phyloP scores from a whole-genome alignment of 1,140 invertebrate genomes.

The Drosophila sp. region DNA sequence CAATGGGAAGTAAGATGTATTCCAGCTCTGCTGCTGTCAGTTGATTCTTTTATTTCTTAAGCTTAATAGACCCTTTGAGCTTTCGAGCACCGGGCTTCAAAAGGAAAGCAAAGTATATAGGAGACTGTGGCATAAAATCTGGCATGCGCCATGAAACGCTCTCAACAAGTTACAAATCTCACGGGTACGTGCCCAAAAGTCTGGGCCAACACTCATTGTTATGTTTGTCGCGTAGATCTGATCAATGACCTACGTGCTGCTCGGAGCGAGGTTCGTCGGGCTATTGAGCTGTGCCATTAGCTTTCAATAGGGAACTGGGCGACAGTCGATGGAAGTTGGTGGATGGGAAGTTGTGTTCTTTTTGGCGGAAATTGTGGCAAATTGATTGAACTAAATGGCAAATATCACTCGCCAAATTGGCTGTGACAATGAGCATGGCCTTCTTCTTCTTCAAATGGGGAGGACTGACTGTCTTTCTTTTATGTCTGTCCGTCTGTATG shows the following conservation, averaged over 20 bases:
- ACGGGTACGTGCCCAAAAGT: conserved; percentile 60
- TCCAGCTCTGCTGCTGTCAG: too few species aligned
- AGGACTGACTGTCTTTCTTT: not conserved
- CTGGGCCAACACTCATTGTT: conserved; percentile 56
- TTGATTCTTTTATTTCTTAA: too few species aligned
- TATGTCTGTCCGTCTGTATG: not conserved
- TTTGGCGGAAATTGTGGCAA: conserved; percentile 75
- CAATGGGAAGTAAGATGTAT: too few species aligned
- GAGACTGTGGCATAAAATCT: conserved; percentile 26
- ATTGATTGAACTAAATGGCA: conserved; percentile 82
- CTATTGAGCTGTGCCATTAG: conserved; percentile 71
- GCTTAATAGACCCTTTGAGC: too few species aligned
- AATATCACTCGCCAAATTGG: conserved; percentile 77
- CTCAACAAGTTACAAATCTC: conserved; percentile 80
- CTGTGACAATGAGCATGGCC: conserved; percentile 61
- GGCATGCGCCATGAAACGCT: conserved; percentile 35
- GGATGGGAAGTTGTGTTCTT: not conserved
- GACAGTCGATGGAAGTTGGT: conserved; percentile 1
- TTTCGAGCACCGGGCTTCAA: too few species aligned
- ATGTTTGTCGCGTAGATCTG: conserved; percentile 82
- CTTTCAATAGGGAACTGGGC: conserved; percentile 57
- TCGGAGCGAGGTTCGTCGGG: conserved; percentile 16
- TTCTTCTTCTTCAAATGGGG: not conserved
- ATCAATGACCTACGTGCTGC: conserved; percentile 78
- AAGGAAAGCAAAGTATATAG: too few species aligned